Evolutionary conservation across 2,888 invertebrate genomes (phyloP).

Genomic region (Cephonodes hylas): DNA sequence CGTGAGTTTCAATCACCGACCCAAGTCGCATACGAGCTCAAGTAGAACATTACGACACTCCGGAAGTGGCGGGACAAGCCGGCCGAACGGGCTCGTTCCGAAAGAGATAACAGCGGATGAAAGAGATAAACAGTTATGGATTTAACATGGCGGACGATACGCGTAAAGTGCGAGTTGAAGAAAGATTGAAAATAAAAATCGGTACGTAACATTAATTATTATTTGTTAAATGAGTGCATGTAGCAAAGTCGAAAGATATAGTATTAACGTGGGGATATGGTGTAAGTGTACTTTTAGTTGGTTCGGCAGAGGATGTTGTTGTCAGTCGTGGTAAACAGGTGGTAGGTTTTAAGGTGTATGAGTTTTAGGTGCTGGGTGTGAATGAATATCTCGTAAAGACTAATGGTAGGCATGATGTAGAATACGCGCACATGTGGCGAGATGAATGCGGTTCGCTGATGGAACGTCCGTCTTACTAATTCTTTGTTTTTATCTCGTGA

Average conservation of each 20-base stretch:
- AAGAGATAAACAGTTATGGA: conserved; percentile 87
- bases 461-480: conserved; percentile 26
- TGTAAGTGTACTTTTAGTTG: neutral
- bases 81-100: conserved; percentile 79
- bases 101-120: conserved; percentile 81
- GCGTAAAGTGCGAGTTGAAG: conserved; percentile 94
- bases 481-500: conserved; percentile 66
- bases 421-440: conserved; percentile 28
- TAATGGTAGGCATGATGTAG: conserved; percentile 24
- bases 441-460: conserved; percentile 28
- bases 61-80: conserved; percentile 79
- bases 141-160: conserved; percentile 95
- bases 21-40: conserved; percentile 61
- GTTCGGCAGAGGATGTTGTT: conserved; percentile 49
- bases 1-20: conserved; percentile 47
- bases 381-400: conserved; percentile 45
- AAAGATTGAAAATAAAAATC: conserved; percentile 96
- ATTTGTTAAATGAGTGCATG: conserved; percentile 23
- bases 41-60: conserved; percentile 80
- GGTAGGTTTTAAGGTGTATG: conserved; percentile 48
- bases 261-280: neutral
- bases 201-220: conserved; percentile 83
- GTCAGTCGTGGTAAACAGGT: conserved; percentile 74
- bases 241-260: neutral
- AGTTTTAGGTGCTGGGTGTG: conserved; percentile 45